Evolutionary conservation across 2,888 invertebrate genomes (phyloP).

Genomic region (Chromoteleia sp.): DNA sequence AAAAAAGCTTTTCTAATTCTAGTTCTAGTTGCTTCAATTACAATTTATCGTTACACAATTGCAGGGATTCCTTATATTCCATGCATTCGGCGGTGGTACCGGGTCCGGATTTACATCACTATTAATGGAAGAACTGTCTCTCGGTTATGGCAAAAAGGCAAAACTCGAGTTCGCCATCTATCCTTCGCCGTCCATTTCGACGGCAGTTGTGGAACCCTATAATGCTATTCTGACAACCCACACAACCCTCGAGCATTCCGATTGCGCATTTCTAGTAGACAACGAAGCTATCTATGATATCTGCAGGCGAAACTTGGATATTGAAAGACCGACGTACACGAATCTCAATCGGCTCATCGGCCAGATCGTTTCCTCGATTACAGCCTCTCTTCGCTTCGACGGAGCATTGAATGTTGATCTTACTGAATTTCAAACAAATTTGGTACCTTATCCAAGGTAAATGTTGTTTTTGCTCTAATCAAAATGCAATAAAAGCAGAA

Average conservation of each 20-base stretch:
- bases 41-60: slow-evolving; percentile 2
- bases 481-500: slow-evolving; percentile 10
- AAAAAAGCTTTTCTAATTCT: no score
- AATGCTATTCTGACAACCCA: slow-evolving; percentile 48
- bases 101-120: slow-evolving; percentile 89
- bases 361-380: slow-evolving; percentile 87
- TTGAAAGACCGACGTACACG: slow-evolving; percentile 89
- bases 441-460: slow-evolving; percentile 86
- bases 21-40: no score
- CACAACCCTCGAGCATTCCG: slow-evolving; percentile 38
- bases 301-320: slow-evolving; percentile 87
- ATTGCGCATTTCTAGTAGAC: slow-evolving; percentile 86
- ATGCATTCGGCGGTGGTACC: slow-evolving; percentile 88
- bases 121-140: slow-evolving; percentile 88
- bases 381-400: slow-evolving; percentile 87
- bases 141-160: slow-evolving; percentile 89
- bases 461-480: slow-evolving; percentile 4
- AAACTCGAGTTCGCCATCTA: slow-evolving; percentile 85
- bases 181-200: slow-evolving; percentile 30
- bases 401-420: slow-evolving; percentile 88
- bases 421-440: slow-evolving; percentile 87
- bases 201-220: slow-evolving; percentile 18
- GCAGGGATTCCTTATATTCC: slow-evolving; percentile 88
- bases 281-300: slow-evolving; percentile 86
- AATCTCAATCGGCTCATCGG: slow-evolving; percentile 90